Base-by-base conservation (phyloP, 2,797 vertebrate genomes). In the Sebastiscus albofasciatus region DNA sequence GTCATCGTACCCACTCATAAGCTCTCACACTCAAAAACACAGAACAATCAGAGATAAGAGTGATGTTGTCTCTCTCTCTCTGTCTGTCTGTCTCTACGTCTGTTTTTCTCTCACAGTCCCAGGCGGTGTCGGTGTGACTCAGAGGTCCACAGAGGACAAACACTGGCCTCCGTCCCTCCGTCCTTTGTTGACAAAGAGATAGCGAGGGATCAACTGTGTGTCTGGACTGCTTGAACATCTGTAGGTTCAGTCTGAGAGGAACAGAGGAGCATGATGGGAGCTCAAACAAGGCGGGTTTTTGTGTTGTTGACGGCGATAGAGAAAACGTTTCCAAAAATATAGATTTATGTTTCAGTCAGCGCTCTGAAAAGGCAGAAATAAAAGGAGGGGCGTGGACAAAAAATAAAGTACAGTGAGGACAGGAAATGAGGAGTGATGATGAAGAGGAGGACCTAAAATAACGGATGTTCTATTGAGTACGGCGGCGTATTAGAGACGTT, bases 81-180 rank as follows among this genome's bases (percentile, higher is more conserved):
- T 33, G 9, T 77, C 56, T 24, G 1, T 56, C 16, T 66, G 6
- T 56, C 2, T 74, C 13, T 39, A 4, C 60, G 69, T 80, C 65
- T 73, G 74, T 71, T 68, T 14, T 13, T 29, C 66, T 72, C 27
- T 59, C 72, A 8, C 24, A 27, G 75, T 87, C 83, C 81, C 83
- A 62, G 78, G 79, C 79, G 0, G 79, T 80, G 80, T 81, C 49
- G 27, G 74, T 33, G 62, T 87, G 86, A 88, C 77, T 82, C 84
- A 87, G 79, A 79, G 8, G 67, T 86, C 70, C 78, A 66, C 52
- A 49, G 79, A 85, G 73, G 66, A 90, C 85, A 90, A 79, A 79
- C 79, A 9, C 59, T 70, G 71, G 64, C 82, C 72, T 75, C 62
- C 3, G 39, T 78, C 75, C 72, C 61, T 42, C 52, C 70, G 8